Conservation (phyloP, 2,113 vertebrate genomes). For the Bubalus kerabau region DNA sequence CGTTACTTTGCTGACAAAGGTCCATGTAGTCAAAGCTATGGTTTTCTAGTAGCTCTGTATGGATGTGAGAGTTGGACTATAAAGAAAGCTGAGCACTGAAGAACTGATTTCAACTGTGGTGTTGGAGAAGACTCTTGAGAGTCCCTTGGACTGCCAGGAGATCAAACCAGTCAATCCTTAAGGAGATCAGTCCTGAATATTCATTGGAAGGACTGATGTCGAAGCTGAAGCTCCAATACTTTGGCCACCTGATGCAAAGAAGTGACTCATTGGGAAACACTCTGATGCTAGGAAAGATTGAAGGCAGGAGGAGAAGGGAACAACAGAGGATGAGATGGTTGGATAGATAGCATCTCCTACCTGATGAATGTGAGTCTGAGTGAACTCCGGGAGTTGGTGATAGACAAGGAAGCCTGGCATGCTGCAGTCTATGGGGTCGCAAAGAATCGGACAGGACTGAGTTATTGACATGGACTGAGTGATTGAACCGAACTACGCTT, state of each 20-base stretch:
- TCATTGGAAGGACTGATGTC: neutral
- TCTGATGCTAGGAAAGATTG: neutral
- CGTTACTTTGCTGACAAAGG: neutral
- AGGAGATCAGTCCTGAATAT: neutral
- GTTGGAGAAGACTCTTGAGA: neutral
- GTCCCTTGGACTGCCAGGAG: neutral
- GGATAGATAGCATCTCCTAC: neutral
- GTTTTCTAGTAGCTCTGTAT: neutral
- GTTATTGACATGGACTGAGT: neutral
- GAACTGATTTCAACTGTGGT: neutral
- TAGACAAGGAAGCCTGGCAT: neutral
- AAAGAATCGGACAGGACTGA: neutral
- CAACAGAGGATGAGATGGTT: neutral
- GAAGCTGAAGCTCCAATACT: neutral
- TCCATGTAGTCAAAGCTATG: neutral
- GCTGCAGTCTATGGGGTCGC: neutral
- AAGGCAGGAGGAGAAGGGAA: neutral
- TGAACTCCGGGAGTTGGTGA: neutral
- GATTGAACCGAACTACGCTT: fast-evolving
- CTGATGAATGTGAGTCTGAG: neutral
- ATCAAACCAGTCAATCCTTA: neutral
- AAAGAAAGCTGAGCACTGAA: fast-evolving
- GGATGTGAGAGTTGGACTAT: neutral
- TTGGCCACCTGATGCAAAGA: neutral
- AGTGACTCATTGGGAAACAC: neutral